These are phyloP conservation scores for Cyanoramphus novaezelandiae DNA, from an alignment of 2,113 vertebrate genomes.

Conservation along the genomic window DNA sequence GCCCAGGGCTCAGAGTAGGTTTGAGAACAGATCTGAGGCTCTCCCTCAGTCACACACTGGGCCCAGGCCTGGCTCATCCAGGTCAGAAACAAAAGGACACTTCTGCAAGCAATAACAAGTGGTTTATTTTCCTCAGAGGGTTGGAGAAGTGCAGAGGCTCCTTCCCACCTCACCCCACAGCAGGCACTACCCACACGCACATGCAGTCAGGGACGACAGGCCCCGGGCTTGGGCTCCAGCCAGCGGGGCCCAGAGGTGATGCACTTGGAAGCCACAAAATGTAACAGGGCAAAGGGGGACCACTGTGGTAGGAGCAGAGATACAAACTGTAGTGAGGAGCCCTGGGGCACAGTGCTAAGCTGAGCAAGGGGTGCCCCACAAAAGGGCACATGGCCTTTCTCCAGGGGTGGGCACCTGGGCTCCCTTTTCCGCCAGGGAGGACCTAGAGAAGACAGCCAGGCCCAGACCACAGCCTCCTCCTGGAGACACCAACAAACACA, in stretches of 20 bases:
- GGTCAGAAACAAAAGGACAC: neutral
- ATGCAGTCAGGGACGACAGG: neutral
- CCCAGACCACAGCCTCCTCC: neutral
- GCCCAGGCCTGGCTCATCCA: neutral
- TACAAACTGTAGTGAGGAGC: neutral
- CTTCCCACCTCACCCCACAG: neutral
- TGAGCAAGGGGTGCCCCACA: neutral
- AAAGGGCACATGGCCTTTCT: neutral
- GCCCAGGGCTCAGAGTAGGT: neutral
- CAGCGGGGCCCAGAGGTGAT: neutral
- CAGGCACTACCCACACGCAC: neutral
- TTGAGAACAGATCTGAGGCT: neutral
- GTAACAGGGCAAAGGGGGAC: neutral
- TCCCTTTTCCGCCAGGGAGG: neutral
- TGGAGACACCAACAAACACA: neutral
- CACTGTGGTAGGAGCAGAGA: neutral
- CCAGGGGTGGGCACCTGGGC: neutral
- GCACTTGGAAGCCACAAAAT: neutral
- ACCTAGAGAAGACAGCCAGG: neutral
- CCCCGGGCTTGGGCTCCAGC: neutral
- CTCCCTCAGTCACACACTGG: neutral
- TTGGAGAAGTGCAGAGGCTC: neutral
- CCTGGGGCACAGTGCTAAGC: neutral
- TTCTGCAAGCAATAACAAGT: neutral
- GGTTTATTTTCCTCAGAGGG: conserved; percentile 53